Percentiles rank a stretch among this genome's conserved stretches.
Conservation (phyloP, 2,113 vertebrate species). For the Numenius arquata region DNA sequence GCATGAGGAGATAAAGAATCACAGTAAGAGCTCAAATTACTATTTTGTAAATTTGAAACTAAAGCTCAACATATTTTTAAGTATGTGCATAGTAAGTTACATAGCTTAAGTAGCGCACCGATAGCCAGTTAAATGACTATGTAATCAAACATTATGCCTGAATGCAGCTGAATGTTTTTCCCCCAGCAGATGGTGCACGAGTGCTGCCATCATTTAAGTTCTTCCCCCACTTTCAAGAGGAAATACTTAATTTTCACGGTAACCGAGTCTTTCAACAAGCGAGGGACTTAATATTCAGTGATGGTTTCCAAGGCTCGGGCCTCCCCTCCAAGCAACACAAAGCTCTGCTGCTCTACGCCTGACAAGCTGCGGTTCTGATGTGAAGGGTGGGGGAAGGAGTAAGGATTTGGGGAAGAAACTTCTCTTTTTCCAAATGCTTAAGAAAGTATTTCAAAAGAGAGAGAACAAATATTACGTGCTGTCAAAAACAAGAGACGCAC, state of each 20-base stretch:
- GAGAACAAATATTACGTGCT: background rate
- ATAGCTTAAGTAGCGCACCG: background rate
- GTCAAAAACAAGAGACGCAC: background rate
- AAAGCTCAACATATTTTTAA: background rate
- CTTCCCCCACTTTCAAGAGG: background rate
- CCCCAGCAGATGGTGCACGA: conserved; percentile 73
- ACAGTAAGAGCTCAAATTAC: background rate
- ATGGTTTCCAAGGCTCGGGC: background rate
- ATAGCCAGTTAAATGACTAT: background rate
- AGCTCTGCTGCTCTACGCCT: background rate
- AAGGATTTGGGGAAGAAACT: background rate
- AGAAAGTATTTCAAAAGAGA: background rate
- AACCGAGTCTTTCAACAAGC: background rate
- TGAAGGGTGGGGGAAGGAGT: background rate
- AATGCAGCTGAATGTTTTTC: background rate
- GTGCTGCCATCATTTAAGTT: background rate
- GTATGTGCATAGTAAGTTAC: background rate
- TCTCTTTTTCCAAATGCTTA: background rate
- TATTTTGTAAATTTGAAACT: background rate
- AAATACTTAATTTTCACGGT: background rate
- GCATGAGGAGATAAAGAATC: background rate
- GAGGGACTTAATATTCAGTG: background rate
- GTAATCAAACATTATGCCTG: background rate
- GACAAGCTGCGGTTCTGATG: background rate
- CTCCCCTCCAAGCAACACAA: background rate